Evolutionary conservation across 2,113 vertebrate species (phyloP).

Genomic region (Silurus asotus): DNA sequence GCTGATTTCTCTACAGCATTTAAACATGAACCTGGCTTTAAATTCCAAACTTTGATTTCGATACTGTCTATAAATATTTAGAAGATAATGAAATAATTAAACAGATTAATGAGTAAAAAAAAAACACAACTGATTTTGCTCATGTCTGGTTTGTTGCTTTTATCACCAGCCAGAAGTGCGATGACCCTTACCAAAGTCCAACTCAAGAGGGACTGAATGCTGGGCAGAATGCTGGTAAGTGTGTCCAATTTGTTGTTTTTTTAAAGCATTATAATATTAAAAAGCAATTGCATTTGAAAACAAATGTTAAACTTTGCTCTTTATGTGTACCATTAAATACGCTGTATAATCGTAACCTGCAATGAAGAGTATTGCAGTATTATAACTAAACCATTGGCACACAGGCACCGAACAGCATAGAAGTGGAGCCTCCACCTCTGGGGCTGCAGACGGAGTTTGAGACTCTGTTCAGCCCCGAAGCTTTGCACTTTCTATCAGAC

Average conservation of each 20-base stretch:
- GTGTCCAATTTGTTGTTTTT: neutral
- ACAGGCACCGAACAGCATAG: slow-evolving; percentile 62
- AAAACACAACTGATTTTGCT: neutral
- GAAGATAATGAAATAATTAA: slow-evolving; percentile 13
- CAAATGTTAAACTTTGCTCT: neutral
- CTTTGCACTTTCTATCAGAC: slow-evolving; percentile 70
- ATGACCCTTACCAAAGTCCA: slow-evolving; percentile 63
- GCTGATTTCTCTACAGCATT: neutral
- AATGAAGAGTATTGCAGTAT: neutral
- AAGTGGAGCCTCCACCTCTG: slow-evolving; percentile 67
- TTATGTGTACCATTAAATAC: neutral
- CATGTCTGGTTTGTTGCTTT: slow-evolving; percentile 44
- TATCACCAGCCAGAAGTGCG: slow-evolving; percentile 41
- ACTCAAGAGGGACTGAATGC: slow-evolving; percentile 18
- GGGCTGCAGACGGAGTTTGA: slow-evolving; percentile 67
- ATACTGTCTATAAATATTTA: neutral
- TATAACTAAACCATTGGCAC: neutral
- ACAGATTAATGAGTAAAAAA: neutral
- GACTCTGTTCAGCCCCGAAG: slow-evolving; percentile 68
- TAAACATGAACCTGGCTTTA: neutral
- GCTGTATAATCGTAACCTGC: neutral
- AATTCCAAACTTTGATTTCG: neutral
- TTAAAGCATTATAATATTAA: neutral
- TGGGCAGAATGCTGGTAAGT: slow-evolving; percentile 53
- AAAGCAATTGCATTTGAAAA: neutral